phyloP scores from a whole-genome alignment of 2,797 vertebrate genomes.

The Lindbergichthys nudifrons region DNA sequence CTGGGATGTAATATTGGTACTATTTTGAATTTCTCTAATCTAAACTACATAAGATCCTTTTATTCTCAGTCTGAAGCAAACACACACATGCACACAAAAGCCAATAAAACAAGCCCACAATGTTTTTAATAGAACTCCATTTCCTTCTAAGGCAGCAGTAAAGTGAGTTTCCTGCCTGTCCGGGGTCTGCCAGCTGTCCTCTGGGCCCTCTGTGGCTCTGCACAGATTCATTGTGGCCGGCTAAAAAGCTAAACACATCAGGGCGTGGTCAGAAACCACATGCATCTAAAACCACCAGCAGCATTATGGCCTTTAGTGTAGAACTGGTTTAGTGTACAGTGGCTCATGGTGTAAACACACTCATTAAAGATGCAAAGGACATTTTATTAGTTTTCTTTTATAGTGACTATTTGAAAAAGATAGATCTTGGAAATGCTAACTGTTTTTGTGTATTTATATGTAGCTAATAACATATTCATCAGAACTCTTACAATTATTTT shows the following conservation, averaged over 20 bases:
- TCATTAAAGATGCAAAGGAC: constrained; percentile 2
- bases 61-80: background rate
- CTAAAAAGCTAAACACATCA: constrained; percentile 66
- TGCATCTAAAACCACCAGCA: constrained; percentile 57
- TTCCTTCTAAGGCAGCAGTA: constrained; percentile 58
- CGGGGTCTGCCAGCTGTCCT: constrained; percentile 43
- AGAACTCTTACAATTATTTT: background rate
- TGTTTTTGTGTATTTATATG: background rate
- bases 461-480: background rate
- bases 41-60: too few species aligned
- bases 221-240: constrained; percentile 55
- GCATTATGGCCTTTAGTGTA: constrained; percentile 38
- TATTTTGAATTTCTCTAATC: too few species aligned
- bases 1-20: too few species aligned
- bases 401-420: background rate
- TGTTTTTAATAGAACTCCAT: constrained; percentile 56
- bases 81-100: constrained; percentile 2
- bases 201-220: constrained; percentile 43
- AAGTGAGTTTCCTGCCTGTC: constrained; percentile 58
- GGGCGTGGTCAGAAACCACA: constrained; percentile 60
- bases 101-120: constrained; percentile 27
- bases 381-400: constrained; percentile 1
- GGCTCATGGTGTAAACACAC: constrained; percentile 7
- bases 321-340: constrained; percentile 24
- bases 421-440: background rate